Evolutionary conservation across 1,140 invertebrate genomes (phyloP), one percentile per base, ranked within the genome.

Genomic region (Calephelis virginiensis): DNA sequence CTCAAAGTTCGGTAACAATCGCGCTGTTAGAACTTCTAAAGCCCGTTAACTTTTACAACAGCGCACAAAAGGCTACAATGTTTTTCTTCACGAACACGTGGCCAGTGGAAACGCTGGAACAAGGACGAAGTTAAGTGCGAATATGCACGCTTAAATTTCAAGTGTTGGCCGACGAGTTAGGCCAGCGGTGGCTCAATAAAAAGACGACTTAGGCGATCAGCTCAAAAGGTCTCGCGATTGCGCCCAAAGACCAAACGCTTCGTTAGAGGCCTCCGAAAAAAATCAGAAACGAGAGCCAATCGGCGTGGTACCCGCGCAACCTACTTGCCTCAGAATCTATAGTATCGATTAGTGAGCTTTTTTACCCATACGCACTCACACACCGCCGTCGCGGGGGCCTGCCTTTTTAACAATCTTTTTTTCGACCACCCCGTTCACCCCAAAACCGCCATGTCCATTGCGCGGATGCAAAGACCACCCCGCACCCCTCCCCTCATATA

Each of bases 401-500:
- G 84, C 85, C 83, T 89, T 89, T 89, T 89, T 89, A 89, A 89
- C 85, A 89, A 89, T 87, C 86, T 89, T 91, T 91, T 91, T 91
- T 89, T 89, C 85, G 85, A 78, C 82, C 85, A 81, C 83, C 86
- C 80, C 66, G 40, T 46, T 68, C 77, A 72, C 71, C 81, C 85
- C 82, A 74, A 86, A 87, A 88, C 85, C 86, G 82, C 83, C 85
- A 80, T 83, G 86, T 89, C 86, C 86, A 89, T 89, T 81, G 85
- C 86, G 85, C 85, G 86, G 82, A 89, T 89, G 86, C 85, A 86
- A 88, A 89, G 85, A 89, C 85, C 86, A 83, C 84, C 86, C 81
- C 80, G 73, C 76, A 47, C 76, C 85, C 82, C 85, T 75, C 81
- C 81, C 77, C 84, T 81, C 80, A 81, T 83, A 85, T 85, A 82